phyloP scores from a whole-genome alignment of 2,113 vertebrate genomes.

The Neotragus pygmaeus region DNA sequence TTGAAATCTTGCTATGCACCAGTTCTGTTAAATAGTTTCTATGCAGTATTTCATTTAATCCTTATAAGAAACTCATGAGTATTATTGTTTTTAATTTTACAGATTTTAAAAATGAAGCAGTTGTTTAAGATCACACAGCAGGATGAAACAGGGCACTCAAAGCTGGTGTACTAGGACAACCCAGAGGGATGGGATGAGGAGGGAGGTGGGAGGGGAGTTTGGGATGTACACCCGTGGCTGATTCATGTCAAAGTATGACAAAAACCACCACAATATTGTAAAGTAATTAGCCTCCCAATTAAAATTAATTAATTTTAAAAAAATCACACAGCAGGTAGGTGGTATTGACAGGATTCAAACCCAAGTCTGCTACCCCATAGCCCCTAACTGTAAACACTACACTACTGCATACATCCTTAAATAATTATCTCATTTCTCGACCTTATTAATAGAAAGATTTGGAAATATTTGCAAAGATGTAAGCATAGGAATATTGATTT shows the following conservation, averaged over 20 bases:
- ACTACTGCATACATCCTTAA: background rate
- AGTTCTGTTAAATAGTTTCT: background rate
- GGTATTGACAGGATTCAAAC: background rate
- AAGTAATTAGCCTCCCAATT: background rate
- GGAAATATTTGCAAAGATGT: constrained; percentile 15
- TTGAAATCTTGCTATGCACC: background rate
- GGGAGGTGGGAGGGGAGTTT: background rate
- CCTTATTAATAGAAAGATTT: background rate
- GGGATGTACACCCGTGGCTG: background rate
- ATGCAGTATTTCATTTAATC: background rate
- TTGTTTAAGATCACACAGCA: background rate
- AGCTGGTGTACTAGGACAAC: background rate
- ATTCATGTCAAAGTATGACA: background rate
- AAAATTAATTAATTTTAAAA: background rate
- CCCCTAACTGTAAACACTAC: background rate
- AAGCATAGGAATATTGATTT: background rate
- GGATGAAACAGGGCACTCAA: background rate
- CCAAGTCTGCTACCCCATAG: background rate
- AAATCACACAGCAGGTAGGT: background rate
- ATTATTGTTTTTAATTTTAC: background rate
- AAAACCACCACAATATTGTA: background rate
- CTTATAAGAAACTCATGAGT: background rate
- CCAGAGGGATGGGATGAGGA: background rate
- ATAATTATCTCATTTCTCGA: background rate
- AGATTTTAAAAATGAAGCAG: background rate